Base-by-base conservation (phyloP, 1,140 invertebrate genomes). In the Thaumatotibia leucotreta region DNA sequence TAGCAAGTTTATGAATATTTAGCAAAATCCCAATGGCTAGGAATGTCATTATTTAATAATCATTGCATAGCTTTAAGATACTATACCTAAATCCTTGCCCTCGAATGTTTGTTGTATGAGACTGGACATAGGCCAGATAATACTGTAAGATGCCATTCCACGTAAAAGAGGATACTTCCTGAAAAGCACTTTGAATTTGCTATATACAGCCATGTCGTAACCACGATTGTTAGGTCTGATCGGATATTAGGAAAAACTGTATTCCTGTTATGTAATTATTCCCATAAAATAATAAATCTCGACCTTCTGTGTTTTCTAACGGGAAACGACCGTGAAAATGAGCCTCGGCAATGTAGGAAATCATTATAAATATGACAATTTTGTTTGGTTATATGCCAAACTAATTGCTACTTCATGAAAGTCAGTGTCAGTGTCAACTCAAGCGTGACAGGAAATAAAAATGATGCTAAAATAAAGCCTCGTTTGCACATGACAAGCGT, bases 51-150 rank as follows among this genome's bases (percentile, higher is more conserved):
- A n/a, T n/a, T n/a, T n/a, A n/a, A n/a, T n/a, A n/a, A n/a, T n/a
- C n/a, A n/a, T n/a, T n/a, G n/a, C n/a, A 63, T 22, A 11, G 61
- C 63, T 62, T 49, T 14, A 65, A 45, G 45, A 61, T 65, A 76
- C 81, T 27, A 79, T 77, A 90, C 88, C 79, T 63, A 84, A 70
- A 33, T 74, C 74, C 77, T 82, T 89, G 23, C 80, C 83, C 76
- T 91, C 88, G 74, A 91, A 83, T 35, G 82, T 81, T 77, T 91
- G 88, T 66, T 90, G 88, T 61, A 91, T 84, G 54, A 91, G 80
- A 79, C 88, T 89, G 50, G 88, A 91, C 45, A 77, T 67, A 20
- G 88, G 86, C 88, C 88, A 91, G 66, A 89, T 89, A 45, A 88
- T 58, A 64, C 80, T 78, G 74, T 91, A 91, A 14, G 86, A 88